Conservation (phyloP, 92 coral and sea anemone genomes). For the Epizoanthus stellaris region DNA sequence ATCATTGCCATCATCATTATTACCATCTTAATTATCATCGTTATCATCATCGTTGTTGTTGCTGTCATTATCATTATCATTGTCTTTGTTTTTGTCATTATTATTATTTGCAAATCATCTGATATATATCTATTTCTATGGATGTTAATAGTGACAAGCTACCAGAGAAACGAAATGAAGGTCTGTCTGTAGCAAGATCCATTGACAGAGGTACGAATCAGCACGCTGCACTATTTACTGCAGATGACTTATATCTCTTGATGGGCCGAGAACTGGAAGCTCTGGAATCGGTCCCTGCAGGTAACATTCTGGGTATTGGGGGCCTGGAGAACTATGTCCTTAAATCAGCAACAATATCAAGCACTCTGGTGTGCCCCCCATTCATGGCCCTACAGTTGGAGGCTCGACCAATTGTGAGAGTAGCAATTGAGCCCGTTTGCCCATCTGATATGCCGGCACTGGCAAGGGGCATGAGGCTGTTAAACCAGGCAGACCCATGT, state of each 20-base stretch:
- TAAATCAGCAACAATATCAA: constrained; percentile 96
- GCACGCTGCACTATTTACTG: constrained; percentile 79
- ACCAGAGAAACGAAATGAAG: constrained; percentile 62
- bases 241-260: constrained; percentile 88
- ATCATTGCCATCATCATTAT: not conserved
- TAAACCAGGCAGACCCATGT: constrained; percentile 99
- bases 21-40: too few species aligned
- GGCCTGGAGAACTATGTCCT: constrained; percentile 90
- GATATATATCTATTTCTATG: not conserved
- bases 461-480: constrained; percentile 92
- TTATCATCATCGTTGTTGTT: not conserved
- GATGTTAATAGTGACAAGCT: constrained; percentile 8
- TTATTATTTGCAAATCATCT: not conserved
- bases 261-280: constrained; percentile 98
- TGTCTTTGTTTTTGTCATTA: too few species aligned
- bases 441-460: constrained; percentile 93
- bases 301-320: constrained; percentile 95
- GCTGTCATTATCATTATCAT: not conserved
- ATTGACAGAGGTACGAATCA: constrained; percentile 83
- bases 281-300: constrained; percentile 90
- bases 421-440: constrained; percentile 94
- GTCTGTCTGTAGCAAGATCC: constrained; percentile 78
- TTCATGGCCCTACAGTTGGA: constrained; percentile 94
- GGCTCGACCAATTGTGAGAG: constrained; percentile 96
- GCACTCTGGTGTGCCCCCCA: constrained; percentile 90